Evolutionary conservation across 2,888 invertebrate genomes (phyloP).

Genomic region (Laothoe populi): DNA sequence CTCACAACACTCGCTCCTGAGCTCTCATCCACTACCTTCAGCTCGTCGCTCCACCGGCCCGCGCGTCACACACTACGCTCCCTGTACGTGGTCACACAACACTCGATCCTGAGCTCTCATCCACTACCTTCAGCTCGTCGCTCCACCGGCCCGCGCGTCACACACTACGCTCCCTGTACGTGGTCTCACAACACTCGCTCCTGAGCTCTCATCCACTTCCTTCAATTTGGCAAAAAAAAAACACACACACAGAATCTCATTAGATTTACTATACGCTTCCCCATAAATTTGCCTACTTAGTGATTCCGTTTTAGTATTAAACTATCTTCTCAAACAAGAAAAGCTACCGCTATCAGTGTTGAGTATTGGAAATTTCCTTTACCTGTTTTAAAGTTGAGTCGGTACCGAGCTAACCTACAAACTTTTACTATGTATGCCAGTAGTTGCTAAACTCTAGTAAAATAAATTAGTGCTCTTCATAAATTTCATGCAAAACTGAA

Average conservation of each 20-base stretch:
- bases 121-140: too few relatives aligned
- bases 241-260: not conserved
- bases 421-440: not conserved
- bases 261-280: not conserved
- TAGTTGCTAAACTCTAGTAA: not conserved
- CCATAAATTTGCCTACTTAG: not conserved
- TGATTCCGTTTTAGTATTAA: not conserved
- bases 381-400: conserved; percentile 22
- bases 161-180: too few relatives aligned
- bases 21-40: conserved; percentile 15
- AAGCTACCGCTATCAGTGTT: conserved; percentile 10
- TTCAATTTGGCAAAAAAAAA: not conserved
- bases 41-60: conserved; percentile 6
- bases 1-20: conserved; percentile 17
- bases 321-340: conserved; percentile 20
- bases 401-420: conserved; percentile 5
- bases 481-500: not conserved
- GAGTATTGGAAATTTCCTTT: conserved; percentile 23
- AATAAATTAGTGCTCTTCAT: not conserved
- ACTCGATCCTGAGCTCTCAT: too few relatives aligned
- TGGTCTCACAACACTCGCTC: too few relatives aligned
- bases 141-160: too few relatives aligned
- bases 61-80: too few relatives aligned
- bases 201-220: not conserved
- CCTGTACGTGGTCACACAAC: too few relatives aligned